Percentiles rank a stretch among this genome's conserved stretches.
These are phyloP conservation scores for Antechinus stuartii DNA, from an alignment of 2,113 vertebrate species.

Conservation along the genomic window DNA sequence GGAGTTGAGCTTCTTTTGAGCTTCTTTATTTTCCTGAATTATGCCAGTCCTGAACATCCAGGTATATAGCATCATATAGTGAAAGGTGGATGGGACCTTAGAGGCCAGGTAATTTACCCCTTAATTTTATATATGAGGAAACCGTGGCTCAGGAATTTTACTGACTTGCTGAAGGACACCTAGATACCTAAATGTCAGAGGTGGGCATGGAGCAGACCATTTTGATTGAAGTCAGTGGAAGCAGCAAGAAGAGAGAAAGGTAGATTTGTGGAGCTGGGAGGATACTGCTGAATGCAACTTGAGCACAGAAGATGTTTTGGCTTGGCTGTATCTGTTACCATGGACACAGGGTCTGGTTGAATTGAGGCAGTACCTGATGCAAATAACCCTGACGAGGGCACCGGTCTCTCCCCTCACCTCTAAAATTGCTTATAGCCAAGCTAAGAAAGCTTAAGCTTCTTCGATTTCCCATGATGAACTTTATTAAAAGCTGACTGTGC, in stretches of 20 bases:
- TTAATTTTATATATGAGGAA: neutral
- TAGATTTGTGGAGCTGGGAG: neutral
- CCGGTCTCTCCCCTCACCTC: neutral
- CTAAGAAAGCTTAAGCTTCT: neutral
- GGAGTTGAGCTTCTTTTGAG: neutral
- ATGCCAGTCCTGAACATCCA: neutral
- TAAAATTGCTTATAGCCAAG: neutral
- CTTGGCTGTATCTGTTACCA: neutral
- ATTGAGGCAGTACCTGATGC: neutral
- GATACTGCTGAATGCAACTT: slow-evolving; percentile 31
- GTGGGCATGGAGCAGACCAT: slow-evolving; percentile 19
- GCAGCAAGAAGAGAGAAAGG: neutral
- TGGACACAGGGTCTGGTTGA: neutral
- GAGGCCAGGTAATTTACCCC: neutral
- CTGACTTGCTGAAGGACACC: neutral
- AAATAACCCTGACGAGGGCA: neutral
- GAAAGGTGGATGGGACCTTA: neutral
- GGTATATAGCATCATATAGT: neutral
- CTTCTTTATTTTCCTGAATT: neutral
- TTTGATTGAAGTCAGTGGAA: slow-evolving; percentile 25
- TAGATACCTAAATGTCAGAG: neutral
- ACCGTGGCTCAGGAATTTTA: neutral
- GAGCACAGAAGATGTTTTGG: slow-evolving; percentile 11
- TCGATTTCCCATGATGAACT: neutral
- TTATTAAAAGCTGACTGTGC: slow-evolving; percentile 1